Evolutionary conservation across 30 jellyfish, hydroid and myxozoan species (phyloP), one percentile per base, ranked within the genome.

Genomic region (Hydra vulgaris): DNA sequence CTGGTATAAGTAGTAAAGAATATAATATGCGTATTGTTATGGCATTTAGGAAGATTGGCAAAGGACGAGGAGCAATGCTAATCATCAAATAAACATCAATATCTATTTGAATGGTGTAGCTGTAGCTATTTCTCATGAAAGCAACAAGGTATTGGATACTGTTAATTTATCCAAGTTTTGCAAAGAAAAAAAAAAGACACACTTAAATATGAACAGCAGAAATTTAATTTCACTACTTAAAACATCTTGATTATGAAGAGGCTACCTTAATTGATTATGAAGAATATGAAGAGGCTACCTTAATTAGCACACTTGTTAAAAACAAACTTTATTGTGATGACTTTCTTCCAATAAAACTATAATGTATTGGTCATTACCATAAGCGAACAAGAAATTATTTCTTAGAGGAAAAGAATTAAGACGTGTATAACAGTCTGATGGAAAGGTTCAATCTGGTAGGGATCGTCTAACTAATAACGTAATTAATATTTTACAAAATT

Each of bases 101-200:
- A 74, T 74, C 78, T 76, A 77, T 20, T 23, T 76, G 16, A 76
- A 76, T 27, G 83, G 83, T 17, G 76, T 76, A 18, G 83, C 26
- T 22, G 66, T 25, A 21, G 27, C 66, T 26, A 27, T 26, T 7
- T 76, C 83, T 18, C 54, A 73, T 16, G 83, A 25, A 8, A 76
- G 26, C 66, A 73, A 73, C 21, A 76, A 76, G 77, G 54, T 71
- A 19, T 25, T 76, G 77, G 83, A 76, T 76, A 27, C 20, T 73
- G 22, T 7, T 25, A 25, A 23, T 5, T 1, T 76, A 25, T 76
- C 83, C 23, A 76, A 23, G 77, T 27, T 27, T 7, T 76, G 83
- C 18, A 76, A 76, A 76, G 27, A 73, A 8, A 40, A 76, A 25
- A 24, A 76, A 20, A 76, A 76, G 66, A 12, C 17, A 76, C 12